Evolutionary conservation across 1,140 invertebrate species (phyloP).

Genomic region (Drosophila grimshawi): DNA sequence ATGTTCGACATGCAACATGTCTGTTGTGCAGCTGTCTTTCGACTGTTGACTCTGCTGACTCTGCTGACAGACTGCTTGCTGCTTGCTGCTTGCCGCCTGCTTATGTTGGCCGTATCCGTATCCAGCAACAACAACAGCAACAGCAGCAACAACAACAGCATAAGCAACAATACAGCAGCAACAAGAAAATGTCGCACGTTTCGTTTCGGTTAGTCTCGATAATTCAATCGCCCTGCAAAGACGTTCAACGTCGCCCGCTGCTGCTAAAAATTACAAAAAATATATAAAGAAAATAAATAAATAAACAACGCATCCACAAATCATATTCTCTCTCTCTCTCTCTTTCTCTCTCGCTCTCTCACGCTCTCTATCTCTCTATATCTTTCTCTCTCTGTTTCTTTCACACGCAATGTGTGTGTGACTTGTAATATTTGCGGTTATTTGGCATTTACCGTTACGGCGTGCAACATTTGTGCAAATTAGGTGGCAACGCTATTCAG

Average conservation of each 20-base stretch:
- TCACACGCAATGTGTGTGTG: not conserved
- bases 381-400: not conserved
- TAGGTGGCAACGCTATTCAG: slow-evolving; percentile 16
- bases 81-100: slow-evolving; percentile 34
- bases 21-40: slow-evolving; percentile 37
- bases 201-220: slow-evolving; percentile 80
- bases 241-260: slow-evolving; percentile 67
- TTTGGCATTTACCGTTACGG: slow-evolving; percentile 18
- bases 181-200: slow-evolving; percentile 80
- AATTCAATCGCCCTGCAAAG: slow-evolving; percentile 81
- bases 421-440: not conserved
- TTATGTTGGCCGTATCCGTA: slow-evolving; percentile 57
- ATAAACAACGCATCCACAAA: slow-evolving; percentile 27
- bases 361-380: not conserved
- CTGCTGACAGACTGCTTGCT: slow-evolving; percentile 11
- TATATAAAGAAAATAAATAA: not conserved
- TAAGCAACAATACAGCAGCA: slow-evolving; percentile 50
- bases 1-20: slow-evolving; percentile 49
- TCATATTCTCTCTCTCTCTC: slow-evolving; percentile 8
- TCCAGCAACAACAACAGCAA: slow-evolving; percentile 33
- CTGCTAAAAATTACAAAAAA: not conserved
- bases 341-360: not conserved
- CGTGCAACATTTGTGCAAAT: slow-evolving; percentile 16
- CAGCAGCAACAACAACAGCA: slow-evolving; percentile 16
- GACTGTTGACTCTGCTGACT: slow-evolving; percentile 12